Percentiles rank a stretch among this genome's conserved stretches.
Evolutionary conservation across 2,888 invertebrate species (phyloP).

Genomic region (Rhogogaster chlorosoma): DNA sequence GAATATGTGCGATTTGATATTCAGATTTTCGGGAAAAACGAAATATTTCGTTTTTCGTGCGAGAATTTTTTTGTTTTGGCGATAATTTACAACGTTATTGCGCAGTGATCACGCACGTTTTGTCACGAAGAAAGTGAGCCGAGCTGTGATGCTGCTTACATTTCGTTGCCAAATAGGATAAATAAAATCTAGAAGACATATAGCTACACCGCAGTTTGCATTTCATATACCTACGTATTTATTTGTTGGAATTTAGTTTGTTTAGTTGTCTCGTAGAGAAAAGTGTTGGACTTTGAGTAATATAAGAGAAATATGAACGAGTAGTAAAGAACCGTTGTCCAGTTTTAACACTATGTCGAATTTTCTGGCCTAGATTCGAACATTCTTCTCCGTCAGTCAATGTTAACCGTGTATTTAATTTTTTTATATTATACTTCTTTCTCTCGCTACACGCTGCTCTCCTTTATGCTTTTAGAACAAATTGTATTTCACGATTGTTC

Average conservation of each 20-base stretch:
- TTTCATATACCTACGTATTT: too few relatives aligned
- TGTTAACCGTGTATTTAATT: background rate
- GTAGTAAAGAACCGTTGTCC: constrained; percentile 31
- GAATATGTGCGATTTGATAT: background rate
- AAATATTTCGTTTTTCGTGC: too few relatives aligned
- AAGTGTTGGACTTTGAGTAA: background rate
- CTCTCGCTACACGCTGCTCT: background rate
- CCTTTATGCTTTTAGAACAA: background rate
- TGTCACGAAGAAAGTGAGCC: background rate
- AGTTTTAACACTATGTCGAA: constrained; percentile 43
- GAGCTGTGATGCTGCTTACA: background rate
- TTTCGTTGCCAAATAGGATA: background rate
- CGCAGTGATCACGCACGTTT: background rate
- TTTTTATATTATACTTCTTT: background rate
- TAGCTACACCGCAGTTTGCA: too few relatives aligned
- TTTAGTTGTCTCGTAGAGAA: background rate
- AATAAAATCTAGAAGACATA: background rate
- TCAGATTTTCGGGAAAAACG: background rate
- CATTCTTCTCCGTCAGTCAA: background rate
- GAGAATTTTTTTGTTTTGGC: background rate
- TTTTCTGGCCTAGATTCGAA: constrained; percentile 50
- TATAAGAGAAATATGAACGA: background rate
- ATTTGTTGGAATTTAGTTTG: too few relatives aligned
- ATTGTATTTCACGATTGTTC: constrained; percentile 16
- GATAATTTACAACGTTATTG: background rate